These are phyloP conservation scores for Emydocephalus ijimae DNA, from an alignment of 2,113 vertebrate genomes.

Conservation along the genomic window DNA sequence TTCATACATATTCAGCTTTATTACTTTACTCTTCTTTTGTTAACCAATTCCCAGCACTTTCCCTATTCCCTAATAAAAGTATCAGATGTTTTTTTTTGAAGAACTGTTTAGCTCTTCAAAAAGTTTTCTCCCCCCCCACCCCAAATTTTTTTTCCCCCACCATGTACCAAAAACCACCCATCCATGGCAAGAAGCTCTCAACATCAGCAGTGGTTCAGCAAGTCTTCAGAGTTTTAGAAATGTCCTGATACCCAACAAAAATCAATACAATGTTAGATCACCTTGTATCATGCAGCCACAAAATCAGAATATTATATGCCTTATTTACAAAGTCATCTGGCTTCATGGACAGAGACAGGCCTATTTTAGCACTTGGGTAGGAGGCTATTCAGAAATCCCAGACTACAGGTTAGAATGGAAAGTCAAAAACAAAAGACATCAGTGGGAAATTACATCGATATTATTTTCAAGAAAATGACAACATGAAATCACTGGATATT, in stretches of 20 bases:
- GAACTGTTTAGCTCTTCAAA: neutral
- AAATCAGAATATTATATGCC: neutral
- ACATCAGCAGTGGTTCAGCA: slow-evolving; percentile 46
- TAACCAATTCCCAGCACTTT: slow-evolving; percentile 23
- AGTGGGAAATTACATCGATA: neutral
- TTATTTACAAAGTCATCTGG: neutral
- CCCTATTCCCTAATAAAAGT: neutral
- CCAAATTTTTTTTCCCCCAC: neutral
- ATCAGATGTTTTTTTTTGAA: neutral
- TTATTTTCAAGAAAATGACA: neutral
- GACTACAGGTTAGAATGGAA: neutral
- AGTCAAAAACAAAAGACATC: neutral
- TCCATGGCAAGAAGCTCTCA: neutral
- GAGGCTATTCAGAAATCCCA: neutral
- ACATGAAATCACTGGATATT: neutral
- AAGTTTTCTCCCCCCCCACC: neutral
- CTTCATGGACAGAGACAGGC: neutral
- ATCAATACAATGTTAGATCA: slow-evolving; percentile 23
- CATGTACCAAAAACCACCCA: neutral
- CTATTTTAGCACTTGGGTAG: neutral
- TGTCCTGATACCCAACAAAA: slow-evolving; percentile 68
- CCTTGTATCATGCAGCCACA: neutral
- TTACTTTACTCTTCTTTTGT: slow-evolving; percentile 28
- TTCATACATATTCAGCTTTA: neutral
- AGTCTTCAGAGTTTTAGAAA: slow-evolving; percentile 71